These are phyloP conservation scores for Ctenodactylus gundi DNA, from an alignment of 2,113 vertebrate species.

Conservation along the genomic window DNA sequence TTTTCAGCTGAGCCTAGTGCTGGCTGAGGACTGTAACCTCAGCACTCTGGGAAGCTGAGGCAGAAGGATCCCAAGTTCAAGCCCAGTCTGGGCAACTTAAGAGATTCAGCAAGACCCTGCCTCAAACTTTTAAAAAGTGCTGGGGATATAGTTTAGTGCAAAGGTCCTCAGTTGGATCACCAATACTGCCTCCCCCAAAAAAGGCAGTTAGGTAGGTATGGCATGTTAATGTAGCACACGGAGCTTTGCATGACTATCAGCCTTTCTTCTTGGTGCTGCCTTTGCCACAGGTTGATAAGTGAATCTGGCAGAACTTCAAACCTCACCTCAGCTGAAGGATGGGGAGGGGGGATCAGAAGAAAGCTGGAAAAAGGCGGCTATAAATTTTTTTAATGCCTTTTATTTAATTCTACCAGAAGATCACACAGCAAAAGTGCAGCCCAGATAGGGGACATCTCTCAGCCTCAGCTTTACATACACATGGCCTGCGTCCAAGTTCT, in stretches of 20 bases:
- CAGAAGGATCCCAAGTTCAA: no score
- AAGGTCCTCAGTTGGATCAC: no score
- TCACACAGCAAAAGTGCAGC: constrained; percentile 78
- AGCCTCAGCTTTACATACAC: constrained; percentile 47
- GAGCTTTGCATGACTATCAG: constrained; percentile 51
- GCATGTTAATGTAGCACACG: constrained; percentile 65
- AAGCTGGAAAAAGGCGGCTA: constrained; percentile 73
- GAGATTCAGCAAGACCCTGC: no score
- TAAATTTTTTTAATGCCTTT: constrained; percentile 70
- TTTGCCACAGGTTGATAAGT: constrained; percentile 76
- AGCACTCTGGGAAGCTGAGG: no score
- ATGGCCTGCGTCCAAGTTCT: constrained; percentile 74
- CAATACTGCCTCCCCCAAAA: no score
- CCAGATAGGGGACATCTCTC: constrained; percentile 76
- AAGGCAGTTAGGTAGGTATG: no score
- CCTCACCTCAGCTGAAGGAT: constrained; percentile 76
- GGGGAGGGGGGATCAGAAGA: constrained; percentile 32
- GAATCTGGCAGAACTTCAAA: constrained; percentile 77
- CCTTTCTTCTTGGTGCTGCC: constrained; percentile 64
- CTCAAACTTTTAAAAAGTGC: no score
- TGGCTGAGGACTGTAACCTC: no score
- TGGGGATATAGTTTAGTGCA: no score
- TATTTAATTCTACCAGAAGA: constrained; percentile 75
- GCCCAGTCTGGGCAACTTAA: no score
- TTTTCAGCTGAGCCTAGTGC: no score